Base-by-base conservation (phyloP, 2,888 invertebrate genomes). In the Lymantria dispar region DNA sequence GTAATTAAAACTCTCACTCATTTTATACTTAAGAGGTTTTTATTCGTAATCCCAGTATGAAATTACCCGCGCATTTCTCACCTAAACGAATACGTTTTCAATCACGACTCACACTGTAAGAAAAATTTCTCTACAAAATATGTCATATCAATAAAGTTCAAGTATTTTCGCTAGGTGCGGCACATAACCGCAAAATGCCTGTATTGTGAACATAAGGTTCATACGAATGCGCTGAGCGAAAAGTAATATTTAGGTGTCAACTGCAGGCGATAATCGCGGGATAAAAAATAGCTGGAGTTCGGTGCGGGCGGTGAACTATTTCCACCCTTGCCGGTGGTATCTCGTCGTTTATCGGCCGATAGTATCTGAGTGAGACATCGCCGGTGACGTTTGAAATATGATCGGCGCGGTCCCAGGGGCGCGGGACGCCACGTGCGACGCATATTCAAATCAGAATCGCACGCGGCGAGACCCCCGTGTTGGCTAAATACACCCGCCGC, bases 361-460 rank as follows among this genome's bases (percentile, higher is more conserved):
- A 85, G 87, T 87, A 91, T 91, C 91, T 86, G 89, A 91, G 90
- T 88, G 90, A 91, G 90, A 91, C 91, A 91, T 91, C 89, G 88
- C 82, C 76, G 84, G 84, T 91, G 91, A 91, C 91, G 85, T 89
- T 91, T 91, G 91, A 91, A 91, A 91, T 91, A 91, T 91, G 90
- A 91, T 90, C 89, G 83, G 82, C 80, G 83, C 78, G 80, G 87
- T 88, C 89, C 88, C 89, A 61, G 74, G 80, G 80, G 83, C 76
- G 80, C 81, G 78, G 82, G 79, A 74, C 69, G 87, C 84, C 88
- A 88, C 91, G 91, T 91, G 91, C 87, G 83, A 64, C 84, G 87
- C 85, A 87, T 92, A 91, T 91, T 91, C 91, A 91, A 91, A 91
- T 91, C 85, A 84, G 87, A 79, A 82, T 80, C 83, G 89, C 89